A percentile compares a stretch with the other conserved stretches of the same genome.
phyloP scores from a whole-genome alignment of 2,888 invertebrate genomes.

The Latrodectus elegans region DNA sequence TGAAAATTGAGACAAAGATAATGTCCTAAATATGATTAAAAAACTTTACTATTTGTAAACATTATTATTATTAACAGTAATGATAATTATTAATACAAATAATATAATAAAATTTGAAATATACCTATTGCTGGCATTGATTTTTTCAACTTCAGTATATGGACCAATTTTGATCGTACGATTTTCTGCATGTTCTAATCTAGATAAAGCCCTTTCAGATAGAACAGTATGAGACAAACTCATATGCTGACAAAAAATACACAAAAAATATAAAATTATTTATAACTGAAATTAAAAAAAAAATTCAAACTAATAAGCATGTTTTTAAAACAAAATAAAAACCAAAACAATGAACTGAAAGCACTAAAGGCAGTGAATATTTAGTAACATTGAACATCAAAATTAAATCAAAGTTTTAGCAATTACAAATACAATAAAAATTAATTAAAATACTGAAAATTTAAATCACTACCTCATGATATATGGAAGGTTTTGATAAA shows the following conservation, averaged over 20 bases:
- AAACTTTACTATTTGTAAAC: too few species aligned
- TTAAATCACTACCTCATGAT: slow-evolving; percentile 84
- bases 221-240: slow-evolving; percentile 85
- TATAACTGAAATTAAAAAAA: background rate
- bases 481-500: slow-evolving; percentile 91
- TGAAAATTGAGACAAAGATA: too few species aligned
- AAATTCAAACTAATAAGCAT: background rate
- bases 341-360: too few species aligned
- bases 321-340: too few species aligned
- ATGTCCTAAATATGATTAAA: too few species aligned
- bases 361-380: too few species aligned
- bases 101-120: background rate
- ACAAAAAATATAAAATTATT: background rate
- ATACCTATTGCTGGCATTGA: slow-evolving; percentile 91
- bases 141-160: slow-evolving; percentile 88
- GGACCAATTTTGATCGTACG: slow-evolving; percentile 90
- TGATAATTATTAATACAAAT: too few species aligned
- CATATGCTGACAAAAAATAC: slow-evolving; percentile 79
- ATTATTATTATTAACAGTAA: too few species aligned
- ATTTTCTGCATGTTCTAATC: slow-evolving; percentile 92
- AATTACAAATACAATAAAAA: background rate
- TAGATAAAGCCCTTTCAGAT: slow-evolving; percentile 87
- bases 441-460: background rate
- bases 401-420: background rate
- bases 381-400: too few species aligned